Evolutionary conservation across 2,888 invertebrate species (phyloP).

Genomic region (Tinea trinotella): DNA sequence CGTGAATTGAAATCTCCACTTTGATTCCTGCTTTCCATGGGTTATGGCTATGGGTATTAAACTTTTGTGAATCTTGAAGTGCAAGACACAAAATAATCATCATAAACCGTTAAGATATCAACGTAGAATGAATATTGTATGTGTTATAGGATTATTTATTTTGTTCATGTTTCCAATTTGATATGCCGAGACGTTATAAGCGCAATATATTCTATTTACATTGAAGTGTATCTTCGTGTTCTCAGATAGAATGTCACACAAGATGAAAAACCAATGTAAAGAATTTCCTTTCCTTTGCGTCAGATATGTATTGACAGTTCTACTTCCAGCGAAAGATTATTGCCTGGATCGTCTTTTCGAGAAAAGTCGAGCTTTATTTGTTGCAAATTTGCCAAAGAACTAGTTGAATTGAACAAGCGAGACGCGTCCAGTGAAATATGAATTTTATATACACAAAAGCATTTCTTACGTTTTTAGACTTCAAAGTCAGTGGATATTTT

Average conservation of each 20-base stretch:
- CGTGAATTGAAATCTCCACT: too few relatives aligned
- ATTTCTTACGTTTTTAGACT: background rate
- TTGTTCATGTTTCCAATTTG: slow-evolving; percentile 7
- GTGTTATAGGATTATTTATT: too few relatives aligned
- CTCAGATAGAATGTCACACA: slow-evolving; percentile 14
- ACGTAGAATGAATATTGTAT: too few relatives aligned
- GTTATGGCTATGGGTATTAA: too few relatives aligned
- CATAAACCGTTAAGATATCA: too few relatives aligned
- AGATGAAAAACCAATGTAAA: slow-evolving; percentile 18
- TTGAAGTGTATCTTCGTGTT: slow-evolving; percentile 13
- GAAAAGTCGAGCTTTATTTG: slow-evolving; percentile 17
- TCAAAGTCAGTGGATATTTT: background rate
- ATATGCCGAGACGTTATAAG: background rate
- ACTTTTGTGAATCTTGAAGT: too few relatives aligned
- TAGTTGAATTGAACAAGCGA: slow-evolving; percentile 8
- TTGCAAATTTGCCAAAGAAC: slow-evolving; percentile 11
- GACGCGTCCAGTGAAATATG: slow-evolving; percentile 8
- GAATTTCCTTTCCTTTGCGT: slow-evolving; percentile 16
- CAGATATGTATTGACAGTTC: slow-evolving; percentile 18
- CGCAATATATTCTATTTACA: slow-evolving; percentile 17
- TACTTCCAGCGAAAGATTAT: slow-evolving; percentile 17
- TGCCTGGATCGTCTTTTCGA: slow-evolving; percentile 17
- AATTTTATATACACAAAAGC: background rate
- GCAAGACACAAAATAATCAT: too few relatives aligned
- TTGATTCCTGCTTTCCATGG: too few relatives aligned